Conservation (phyloP, 2,888 invertebrate species). For the Calameuta filiformis region DNA sequence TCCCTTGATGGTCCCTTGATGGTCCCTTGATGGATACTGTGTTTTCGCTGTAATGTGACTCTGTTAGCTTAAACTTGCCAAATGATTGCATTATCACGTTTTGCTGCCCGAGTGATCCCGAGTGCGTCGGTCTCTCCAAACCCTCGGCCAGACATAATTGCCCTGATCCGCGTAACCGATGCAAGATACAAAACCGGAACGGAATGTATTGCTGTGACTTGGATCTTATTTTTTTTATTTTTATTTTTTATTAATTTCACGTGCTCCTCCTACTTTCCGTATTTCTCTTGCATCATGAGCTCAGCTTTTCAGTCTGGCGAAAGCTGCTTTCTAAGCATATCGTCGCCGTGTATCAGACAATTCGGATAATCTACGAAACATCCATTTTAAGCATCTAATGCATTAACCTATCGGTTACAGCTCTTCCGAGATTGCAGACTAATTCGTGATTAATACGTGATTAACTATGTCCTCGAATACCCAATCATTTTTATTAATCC, state of each 20-base stretch:
- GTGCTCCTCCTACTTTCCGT: too few relatives aligned
- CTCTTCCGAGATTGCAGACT: constrained; percentile 23
- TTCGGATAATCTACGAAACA: too few relatives aligned
- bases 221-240: too few relatives aligned
- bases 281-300: background rate
- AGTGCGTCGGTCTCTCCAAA: background rate
- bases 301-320: background rate
- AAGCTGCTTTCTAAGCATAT: background rate
- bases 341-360: too few relatives aligned
- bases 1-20: too few relatives aligned
- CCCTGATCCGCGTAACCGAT: background rate
- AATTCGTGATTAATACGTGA: constrained; percentile 30
- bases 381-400: background rate
- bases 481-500: too few relatives aligned
- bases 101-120: background rate
- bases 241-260: too few relatives aligned
- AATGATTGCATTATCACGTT: background rate
- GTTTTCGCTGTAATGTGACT: constrained; percentile 2
- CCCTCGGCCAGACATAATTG: background rate
- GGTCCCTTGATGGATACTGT: too few relatives aligned
- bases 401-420: background rate
- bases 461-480: constrained; percentile 16
- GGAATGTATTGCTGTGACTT: background rate
- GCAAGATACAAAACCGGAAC: background rate
- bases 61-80: background rate